phyloP scores from a whole-genome alignment of 2,888 invertebrate genomes.

The Cordilura impudica region DNA sequence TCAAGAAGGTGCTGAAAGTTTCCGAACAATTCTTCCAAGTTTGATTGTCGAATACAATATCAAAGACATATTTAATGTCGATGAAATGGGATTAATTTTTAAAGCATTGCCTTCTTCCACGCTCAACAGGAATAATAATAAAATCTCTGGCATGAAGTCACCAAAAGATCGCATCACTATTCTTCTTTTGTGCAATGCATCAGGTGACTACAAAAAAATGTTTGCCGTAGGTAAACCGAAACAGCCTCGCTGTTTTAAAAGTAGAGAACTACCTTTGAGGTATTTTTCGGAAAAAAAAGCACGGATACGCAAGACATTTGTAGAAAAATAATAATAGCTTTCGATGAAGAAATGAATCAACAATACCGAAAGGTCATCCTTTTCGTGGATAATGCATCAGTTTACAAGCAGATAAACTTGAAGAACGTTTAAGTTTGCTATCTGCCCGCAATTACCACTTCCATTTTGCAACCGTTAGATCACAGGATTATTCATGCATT shows the following conservation, averaged over 20 bases:
- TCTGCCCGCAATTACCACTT: slow-evolving; percentile 12
- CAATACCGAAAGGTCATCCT: neutral
- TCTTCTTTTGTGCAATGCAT: slow-evolving; percentile 22
- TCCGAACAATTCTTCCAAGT: slow-evolving; percentile 19
- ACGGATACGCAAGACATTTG: slow-evolving; percentile 24
- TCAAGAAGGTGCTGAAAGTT: slow-evolving; percentile 28
- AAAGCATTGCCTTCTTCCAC: neutral
- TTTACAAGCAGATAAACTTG: slow-evolving; percentile 5
- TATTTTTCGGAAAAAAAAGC: slow-evolving; percentile 8
- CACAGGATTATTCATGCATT: slow-evolving; percentile 24
- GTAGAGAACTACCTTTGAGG: neutral
- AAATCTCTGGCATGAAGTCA: neutral
- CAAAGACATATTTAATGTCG: neutral
- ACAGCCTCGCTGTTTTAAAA: neutral
- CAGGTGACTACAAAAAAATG: slow-evolving; percentile 25
- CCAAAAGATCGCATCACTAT: slow-evolving; percentile 34
- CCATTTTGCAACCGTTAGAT: slow-evolving; percentile 4
- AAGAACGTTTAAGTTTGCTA: slow-evolving; percentile 14
- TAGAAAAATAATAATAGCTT: neutral
- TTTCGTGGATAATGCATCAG: slow-evolving; percentile 22
- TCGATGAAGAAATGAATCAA: slow-evolving; percentile 6
- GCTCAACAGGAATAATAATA: neutral
- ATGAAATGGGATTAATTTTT: slow-evolving; percentile 1
- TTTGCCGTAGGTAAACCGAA: slow-evolving; percentile 11
- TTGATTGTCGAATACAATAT: slow-evolving; percentile 11